Conservation (phyloP, 1,140 invertebrate species). For the Belonocnema kinseyi region DNA sequence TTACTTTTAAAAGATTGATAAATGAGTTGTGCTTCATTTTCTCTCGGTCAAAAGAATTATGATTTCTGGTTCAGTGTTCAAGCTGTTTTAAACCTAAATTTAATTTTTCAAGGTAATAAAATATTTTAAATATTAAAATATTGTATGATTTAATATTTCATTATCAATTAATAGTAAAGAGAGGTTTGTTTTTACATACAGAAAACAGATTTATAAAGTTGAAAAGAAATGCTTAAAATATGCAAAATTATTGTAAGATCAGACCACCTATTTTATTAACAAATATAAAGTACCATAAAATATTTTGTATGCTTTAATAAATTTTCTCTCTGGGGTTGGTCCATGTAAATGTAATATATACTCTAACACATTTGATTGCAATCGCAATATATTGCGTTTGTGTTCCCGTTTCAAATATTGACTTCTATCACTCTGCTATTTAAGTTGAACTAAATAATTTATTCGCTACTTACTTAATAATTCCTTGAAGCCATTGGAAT, state of each 20-base stretch:
- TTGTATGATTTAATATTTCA: too few species aligned
- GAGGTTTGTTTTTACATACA: neutral
- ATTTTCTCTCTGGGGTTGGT: conserved; percentile 17
- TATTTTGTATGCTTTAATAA: neutral
- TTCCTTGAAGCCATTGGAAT: too few species aligned
- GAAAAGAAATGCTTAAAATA: neutral
- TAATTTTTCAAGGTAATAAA: too few species aligned
- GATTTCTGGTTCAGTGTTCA: too few species aligned
- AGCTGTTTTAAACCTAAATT: too few species aligned
- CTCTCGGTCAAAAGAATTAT: too few species aligned
- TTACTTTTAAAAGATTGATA: too few species aligned
- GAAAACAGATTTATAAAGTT: conserved; percentile 14
- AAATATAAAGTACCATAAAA: neutral
- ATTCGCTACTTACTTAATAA: neutral
- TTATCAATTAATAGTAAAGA: too few species aligned
- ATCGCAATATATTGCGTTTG: conserved; percentile 18
- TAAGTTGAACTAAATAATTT: neutral
- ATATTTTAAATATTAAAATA: too few species aligned
- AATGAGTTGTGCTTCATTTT: too few species aligned
- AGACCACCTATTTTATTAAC: neutral
- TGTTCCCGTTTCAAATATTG: conserved; percentile 13
- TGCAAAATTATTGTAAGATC: neutral
- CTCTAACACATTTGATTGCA: conserved; percentile 25
- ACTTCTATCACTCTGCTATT: conserved; percentile 22
- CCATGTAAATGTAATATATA: conserved; percentile 6